A percentile compares a stretch with the other conserved stretches of the same genome.
These are phyloP conservation scores for Machimus rusticus DNA, from an alignment of 2,888 invertebrate genomes.

Conservation along the genomic window DNA sequence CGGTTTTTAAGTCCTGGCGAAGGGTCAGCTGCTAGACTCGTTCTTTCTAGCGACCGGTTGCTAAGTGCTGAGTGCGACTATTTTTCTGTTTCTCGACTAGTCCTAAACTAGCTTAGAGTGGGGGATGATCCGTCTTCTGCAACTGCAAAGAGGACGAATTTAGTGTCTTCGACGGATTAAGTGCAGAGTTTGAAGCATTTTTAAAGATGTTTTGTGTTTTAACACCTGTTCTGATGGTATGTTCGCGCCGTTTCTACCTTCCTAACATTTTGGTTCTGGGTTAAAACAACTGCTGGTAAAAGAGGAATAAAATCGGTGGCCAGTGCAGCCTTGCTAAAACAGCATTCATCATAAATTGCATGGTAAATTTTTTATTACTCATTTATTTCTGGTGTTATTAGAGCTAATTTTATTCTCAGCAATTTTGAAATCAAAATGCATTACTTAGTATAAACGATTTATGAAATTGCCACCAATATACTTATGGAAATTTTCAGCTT, in stretches of 20 bases:
- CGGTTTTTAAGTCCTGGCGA: not conserved
- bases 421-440: not conserved
- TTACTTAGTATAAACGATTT: too few relatives aligned
- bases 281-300: not conserved
- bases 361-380: not conserved
- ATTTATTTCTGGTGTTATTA: not conserved
- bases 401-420: not conserved
- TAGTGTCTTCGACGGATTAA: not conserved
- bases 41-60: not conserved
- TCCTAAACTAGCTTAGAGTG: not conserved
- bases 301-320: not conserved
- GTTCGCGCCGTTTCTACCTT: not conserved
- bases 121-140: not conserved
- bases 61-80: not conserved
- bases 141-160: not conserved
- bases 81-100: not conserved
- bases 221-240: not conserved
- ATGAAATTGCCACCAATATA: too few relatives aligned
- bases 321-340: not conserved
- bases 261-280: not conserved
- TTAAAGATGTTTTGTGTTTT: not conserved
- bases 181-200: not conserved
- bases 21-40: not conserved
- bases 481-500: too few relatives aligned
- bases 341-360: slow-evolving; percentile 2